Base-by-base conservation (phyloP, 2,888 invertebrate species). In the Nezara viridula region DNA sequence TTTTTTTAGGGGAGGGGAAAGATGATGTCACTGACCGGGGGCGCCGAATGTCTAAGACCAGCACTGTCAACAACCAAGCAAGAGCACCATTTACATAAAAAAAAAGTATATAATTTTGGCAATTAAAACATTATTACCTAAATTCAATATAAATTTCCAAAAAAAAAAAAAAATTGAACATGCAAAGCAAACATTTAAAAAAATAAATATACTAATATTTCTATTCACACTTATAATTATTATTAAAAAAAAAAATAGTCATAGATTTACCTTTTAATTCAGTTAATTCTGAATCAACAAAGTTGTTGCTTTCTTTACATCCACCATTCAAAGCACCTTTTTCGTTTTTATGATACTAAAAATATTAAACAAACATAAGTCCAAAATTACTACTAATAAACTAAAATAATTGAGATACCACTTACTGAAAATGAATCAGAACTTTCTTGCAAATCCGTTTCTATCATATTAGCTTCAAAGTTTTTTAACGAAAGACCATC, bases 271-370 rank as follows among this genome's bases (percentile, higher is more conserved):
- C 86, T 86, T 86, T 86, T 21, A 86, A 50, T 14, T 49, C 49
- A 32, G 86, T 32, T 32, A 49, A 50, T 50, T 86, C 86, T 37
- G 86, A 86, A 37, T 86, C 86, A n/a, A 40, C 37, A 40, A 52
- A 40, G 52, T 55, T 52, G 24, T 40, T 40, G 24, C n/a, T n/a
- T 86, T 86, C 86, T 40, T 50, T 86, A 55, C 32, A 37, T n/a
- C 86, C 55, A 52, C 86, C 86, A 86, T 86, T 86, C n/a, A 86
- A 55, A 86, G 86, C 40, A 27, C 86, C 86, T 40, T 86, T 86
- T 86, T 55, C 55, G 37, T n/a, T 55, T 86, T 86, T 55, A 32
- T 44, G n/a, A 37, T 81, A 81, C 81, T 81, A 81, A 81, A 81
- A 81, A 81, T 81, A 81, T 44, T 19, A 66, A 81, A 81, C 44